Evolutionary conservation across 2,888 invertebrate genomes (phyloP), one percentile per base, ranked within the genome.

Genomic region (Drosophila algonquin): DNA sequence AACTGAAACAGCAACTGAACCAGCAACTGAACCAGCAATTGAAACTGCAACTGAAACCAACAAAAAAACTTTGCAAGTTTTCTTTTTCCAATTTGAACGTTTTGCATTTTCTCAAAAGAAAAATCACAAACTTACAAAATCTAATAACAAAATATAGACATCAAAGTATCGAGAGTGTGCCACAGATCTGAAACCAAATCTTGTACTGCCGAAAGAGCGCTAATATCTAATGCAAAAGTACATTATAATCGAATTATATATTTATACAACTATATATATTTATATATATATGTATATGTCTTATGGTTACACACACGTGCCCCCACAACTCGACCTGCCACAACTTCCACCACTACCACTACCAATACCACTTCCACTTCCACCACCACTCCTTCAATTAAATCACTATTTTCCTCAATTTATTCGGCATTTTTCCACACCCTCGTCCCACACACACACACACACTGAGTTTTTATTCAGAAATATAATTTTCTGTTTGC

Each of bases 221-320:
- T 63, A 75, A 59, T 70, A 72, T 64, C 57, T 47, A 53, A 50
- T 53, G 59, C 75, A 77, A 63, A 58, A 51, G 57, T 73, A 60
- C 67, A 73, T 64, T 60, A 56, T 60, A 65, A 74, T 63, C 73
- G 67, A 76, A 54, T 57, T 60, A 59, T 62, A 69, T 69, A 67
- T 63, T 69, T 76, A 77, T 62, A 40, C 40, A 40, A 40, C 63
- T 76, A 73, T 69, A 80, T 77, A 73, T 32, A 32, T 73, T 64
- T 61, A 52, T 76, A 80, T 77, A 71, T 90, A 92, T 92, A 55
- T 76, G 78, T 77, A 71, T 90, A 92, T 92, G 92, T 92, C 92
- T 90, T 90, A 90, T 92, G 92, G 92, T 92, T 92, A 92, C 91
- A 92, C 92, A 92, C 92, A 86, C 78, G 76, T 78, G 82, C 70